Base-by-base conservation (phyloP, 1,140 invertebrate species). In the Aphaenogaster rudis region DNA sequence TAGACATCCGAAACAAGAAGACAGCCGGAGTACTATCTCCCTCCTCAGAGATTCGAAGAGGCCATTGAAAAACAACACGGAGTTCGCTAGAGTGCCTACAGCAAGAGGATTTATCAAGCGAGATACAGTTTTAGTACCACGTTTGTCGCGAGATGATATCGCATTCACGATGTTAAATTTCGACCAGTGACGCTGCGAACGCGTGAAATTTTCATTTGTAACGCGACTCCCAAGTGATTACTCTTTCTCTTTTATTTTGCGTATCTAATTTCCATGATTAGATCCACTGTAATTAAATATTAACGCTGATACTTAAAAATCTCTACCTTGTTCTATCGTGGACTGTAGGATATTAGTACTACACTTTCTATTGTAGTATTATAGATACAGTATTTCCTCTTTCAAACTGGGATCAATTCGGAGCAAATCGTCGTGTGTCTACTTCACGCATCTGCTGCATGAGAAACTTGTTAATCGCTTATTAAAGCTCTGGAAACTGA, bases 1-100 rank as follows among this genome's bases (percentile, higher is more conserved):
- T 88, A 80, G 87, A 88, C 84, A 92, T 91, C 90, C 71, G 88
- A 85, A 88, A 90, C 84, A 92, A 86, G 84, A 87, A 77, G 77
- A 61, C 52, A 50, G 48, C n/a, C 45, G 45, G 1, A 90, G 69
- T 63, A 39, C 76, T 63, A 63, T 57, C 88, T 80, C 81, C 66
- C 79, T 45, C 36, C 61, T 67, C 36, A 54, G 52, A 78, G 72
- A 15, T 45, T 66, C 33, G 61, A 74, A 52, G 71, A 36, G 57
- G 36, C 61, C 66, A 86, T 88, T 54, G 85, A 91, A 80, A 52
- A 74, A 82, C 63, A 63, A 63, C 36, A 66, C 71, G 39, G n/a
- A 36, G 15, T 57, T 33, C 85, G 72, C 76, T 52, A 59, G 64
- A 90, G 87, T 88, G 66, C 72, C 63, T 66, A 39, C 15, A 42